phyloP scores from a whole-genome alignment of 2,797 vertebrate species.

The Todus mexicanus region DNA sequence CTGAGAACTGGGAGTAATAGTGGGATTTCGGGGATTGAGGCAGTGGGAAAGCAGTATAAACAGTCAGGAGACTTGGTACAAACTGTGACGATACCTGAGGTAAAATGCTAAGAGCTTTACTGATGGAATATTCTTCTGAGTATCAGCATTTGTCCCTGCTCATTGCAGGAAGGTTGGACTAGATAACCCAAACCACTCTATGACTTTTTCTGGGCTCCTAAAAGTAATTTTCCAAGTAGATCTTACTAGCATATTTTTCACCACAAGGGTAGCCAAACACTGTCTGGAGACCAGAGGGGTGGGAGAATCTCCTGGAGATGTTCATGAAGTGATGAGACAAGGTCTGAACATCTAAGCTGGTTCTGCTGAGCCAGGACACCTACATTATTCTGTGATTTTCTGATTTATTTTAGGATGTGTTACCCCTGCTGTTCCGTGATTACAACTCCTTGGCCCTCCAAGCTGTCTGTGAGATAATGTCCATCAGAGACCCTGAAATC shows the following conservation, averaged over 20 bases:
- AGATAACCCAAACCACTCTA: neutral
- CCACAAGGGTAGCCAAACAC: fast-evolving
- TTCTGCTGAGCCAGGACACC: neutral
- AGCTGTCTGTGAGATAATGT: neutral
- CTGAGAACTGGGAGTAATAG: neutral
- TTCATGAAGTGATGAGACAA: fast-evolving
- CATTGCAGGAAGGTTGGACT: neutral
- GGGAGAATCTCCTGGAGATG: neutral
- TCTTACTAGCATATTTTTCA: neutral
- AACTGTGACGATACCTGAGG: neutral
- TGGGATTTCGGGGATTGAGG: neutral
- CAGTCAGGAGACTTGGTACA: fast-evolving
- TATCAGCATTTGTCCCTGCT: neutral
- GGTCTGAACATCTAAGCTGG: neutral
- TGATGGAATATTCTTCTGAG: neutral
- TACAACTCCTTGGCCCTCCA: neutral
- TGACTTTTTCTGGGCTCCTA: neutral
- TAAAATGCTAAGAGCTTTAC: neutral
- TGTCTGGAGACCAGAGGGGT: neutral
- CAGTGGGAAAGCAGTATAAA: neutral
- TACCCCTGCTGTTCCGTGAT: neutral
- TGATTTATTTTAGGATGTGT: neutral
- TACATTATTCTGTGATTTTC: neutral
- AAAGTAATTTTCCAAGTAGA: neutral
- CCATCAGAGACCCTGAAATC: neutral